These are phyloP conservation scores for Macrosteles quadrilineatus DNA, from an alignment of 1,140 invertebrate species.

Conservation along the genomic window DNA sequence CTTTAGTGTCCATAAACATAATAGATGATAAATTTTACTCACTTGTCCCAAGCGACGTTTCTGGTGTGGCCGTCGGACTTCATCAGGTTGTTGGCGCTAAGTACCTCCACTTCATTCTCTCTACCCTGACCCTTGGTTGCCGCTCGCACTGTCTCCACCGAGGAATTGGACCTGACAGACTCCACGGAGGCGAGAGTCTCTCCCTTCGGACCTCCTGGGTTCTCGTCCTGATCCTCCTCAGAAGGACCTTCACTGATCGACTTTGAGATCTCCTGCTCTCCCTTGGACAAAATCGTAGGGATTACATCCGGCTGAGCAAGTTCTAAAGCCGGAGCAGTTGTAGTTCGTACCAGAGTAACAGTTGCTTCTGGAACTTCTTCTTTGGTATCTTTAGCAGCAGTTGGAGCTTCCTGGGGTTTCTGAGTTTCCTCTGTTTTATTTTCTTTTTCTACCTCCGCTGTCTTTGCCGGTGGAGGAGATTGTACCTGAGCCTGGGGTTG, in stretches of 20 bases:
- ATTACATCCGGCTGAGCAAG: conserved; percentile 33
- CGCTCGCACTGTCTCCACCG: conserved; percentile 29
- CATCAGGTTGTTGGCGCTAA: conserved; percentile 36
- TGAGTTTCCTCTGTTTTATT: background rate
- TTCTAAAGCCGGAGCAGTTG: conserved; percentile 26
- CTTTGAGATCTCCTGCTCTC: conserved; percentile 25
- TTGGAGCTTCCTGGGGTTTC: background rate
- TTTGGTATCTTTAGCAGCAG: background rate
- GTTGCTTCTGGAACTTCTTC: conserved; percentile 28
- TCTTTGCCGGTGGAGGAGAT: background rate
- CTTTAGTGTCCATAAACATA: no score
- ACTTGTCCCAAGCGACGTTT: conserved; percentile 18
- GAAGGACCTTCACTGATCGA: conserved; percentile 18
- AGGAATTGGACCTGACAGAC: conserved; percentile 30
- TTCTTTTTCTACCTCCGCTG: background rate
- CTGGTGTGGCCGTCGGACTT: conserved; percentile 17
- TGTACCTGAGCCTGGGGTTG: background rate
- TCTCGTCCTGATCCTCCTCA: conserved; percentile 9
- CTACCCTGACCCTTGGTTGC: conserved; percentile 14
- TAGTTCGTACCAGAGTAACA: conserved; percentile 29
- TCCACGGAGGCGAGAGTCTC: conserved; percentile 24
- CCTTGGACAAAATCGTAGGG: conserved; percentile 28
- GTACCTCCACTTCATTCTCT: conserved; percentile 30
- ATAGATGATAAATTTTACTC: no score
- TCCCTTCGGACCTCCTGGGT: background rate